phyloP scores from a whole-genome alignment of 2,888 invertebrate species.

The Erynnis tages region DNA sequence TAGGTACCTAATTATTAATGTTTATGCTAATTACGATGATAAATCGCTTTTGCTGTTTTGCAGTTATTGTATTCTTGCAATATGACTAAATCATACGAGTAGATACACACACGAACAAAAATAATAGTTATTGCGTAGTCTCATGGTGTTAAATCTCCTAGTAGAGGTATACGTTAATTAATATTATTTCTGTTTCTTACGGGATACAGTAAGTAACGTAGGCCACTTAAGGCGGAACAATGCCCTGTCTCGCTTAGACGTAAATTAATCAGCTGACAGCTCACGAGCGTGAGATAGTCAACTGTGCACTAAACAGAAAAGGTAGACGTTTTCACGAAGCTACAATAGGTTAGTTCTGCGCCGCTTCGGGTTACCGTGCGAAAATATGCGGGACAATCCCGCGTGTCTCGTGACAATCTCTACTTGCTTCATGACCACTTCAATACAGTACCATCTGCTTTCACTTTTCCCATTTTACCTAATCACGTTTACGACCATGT shows the following conservation, averaged over 20 bases:
- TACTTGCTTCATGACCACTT: conserved; percentile 36
- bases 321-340: conserved; percentile 36
- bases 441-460: conserved; percentile 33
- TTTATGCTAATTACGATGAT: no score
- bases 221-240: conserved; percentile 37
- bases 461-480: conserved; percentile 33
- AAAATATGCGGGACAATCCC: conserved; percentile 56
- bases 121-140: background rate
- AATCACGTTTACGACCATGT: background rate
- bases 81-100: no score
- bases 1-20: no score
- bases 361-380: conserved; percentile 65
- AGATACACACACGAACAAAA: background rate
- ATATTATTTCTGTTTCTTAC: conserved; percentile 15
- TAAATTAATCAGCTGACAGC: conserved; percentile 51
- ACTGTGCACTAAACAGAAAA: conserved; percentile 35
- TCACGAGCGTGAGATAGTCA: conserved; percentile 54
- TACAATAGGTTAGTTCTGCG: conserved; percentile 44
- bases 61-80: no score
- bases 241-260: conserved; percentile 38
- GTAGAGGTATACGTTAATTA: conserved; percentile 9
- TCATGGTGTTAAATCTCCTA: background rate
- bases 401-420: conserved; percentile 41
- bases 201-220: conserved; percentile 16
- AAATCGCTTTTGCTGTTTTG: no score